Evolutionary conservation across 2,888 invertebrate genomes (phyloP).

Genomic region (Orthonevra nobilis): DNA sequence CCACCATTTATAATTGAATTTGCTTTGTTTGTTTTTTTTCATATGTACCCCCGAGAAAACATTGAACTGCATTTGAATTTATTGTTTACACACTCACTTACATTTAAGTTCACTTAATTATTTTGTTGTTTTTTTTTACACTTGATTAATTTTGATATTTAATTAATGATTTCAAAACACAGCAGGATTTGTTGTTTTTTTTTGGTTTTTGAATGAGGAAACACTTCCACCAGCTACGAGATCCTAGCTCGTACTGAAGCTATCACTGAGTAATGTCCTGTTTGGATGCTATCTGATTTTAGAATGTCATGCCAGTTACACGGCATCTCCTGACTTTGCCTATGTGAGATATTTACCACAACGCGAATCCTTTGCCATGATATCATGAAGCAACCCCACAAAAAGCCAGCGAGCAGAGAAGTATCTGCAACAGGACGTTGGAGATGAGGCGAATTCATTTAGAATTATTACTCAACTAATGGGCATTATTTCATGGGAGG

Average conservation of each 20-base stretch:
- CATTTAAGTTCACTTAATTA: conserved; percentile 42
- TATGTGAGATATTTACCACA: conserved; percentile 20
- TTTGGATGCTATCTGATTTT: conserved; percentile 72
- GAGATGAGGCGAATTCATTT: too few relatives aligned
- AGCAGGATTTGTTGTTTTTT: conserved; percentile 2
- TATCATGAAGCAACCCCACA: background rate
- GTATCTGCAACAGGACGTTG: conserved; percentile 52
- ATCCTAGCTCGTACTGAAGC: conserved; percentile 81
- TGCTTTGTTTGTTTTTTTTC: conserved; percentile 1
- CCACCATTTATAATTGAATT: conserved; percentile 31
- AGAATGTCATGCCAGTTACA: conserved; percentile 63
- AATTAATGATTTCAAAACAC: conserved; percentile 2
- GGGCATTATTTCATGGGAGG: conserved; percentile 12
- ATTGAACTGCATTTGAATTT: conserved; percentile 7
- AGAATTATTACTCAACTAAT: conserved; percentile 54
- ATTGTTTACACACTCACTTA: conserved; percentile 41
- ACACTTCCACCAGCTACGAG: conserved; percentile 81
- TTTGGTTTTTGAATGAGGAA: conserved; percentile 65
- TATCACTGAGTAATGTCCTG: conserved; percentile 73
- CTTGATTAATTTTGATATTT: background rate
- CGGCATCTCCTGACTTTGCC: conserved; percentile 20
- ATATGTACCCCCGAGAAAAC: conserved; percentile 51
- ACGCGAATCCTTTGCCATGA: background rate
- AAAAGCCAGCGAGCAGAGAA: background rate
- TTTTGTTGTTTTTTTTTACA: conserved; percentile 3